Conservation (phyloP, 2,113 vertebrate genomes). For the Aplodontia rufa region DNA sequence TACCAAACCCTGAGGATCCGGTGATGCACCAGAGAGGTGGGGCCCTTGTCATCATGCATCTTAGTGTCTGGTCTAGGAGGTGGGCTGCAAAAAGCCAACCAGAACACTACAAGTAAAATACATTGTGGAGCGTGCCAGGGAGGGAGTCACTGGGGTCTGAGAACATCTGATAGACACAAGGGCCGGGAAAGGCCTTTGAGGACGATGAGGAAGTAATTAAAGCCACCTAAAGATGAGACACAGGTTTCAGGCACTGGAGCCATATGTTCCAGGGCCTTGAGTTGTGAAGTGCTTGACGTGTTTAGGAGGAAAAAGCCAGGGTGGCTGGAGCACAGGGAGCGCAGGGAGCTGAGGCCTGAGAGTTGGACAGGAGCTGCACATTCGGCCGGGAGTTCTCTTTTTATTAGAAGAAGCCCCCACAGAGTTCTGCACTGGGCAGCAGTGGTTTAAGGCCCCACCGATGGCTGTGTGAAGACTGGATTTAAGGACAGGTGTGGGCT, state of each 20-base stretch:
- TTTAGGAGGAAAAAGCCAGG: not conserved
- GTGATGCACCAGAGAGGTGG: not conserved
- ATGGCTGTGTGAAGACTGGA: not conserved
- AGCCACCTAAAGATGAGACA: not conserved
- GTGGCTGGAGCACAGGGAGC: not conserved
- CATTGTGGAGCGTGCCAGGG: not conserved
- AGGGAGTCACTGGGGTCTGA: not conserved
- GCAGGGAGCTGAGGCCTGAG: not conserved
- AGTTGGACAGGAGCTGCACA: not conserved
- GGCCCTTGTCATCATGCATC: not conserved
- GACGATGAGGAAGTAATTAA: not conserved
- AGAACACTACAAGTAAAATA: not conserved
- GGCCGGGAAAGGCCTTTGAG: not conserved
- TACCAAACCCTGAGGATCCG: not conserved
- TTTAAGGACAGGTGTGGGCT: not conserved
- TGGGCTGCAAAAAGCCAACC: not conserved
- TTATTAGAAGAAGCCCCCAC: not conserved
- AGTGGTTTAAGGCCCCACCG: not conserved
- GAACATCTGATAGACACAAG: not conserved
- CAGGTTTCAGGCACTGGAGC: not conserved
- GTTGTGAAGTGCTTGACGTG: no score
- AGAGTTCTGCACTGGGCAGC: not conserved
- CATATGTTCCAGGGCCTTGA: not conserved
- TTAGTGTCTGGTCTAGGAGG: not conserved
- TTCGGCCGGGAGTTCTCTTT: fast-evolving